These are phyloP conservation scores for Cataglyphis rosenhaueri DNA, from an alignment of 2,888 invertebrate species.

Conservation along the genomic window DNA sequence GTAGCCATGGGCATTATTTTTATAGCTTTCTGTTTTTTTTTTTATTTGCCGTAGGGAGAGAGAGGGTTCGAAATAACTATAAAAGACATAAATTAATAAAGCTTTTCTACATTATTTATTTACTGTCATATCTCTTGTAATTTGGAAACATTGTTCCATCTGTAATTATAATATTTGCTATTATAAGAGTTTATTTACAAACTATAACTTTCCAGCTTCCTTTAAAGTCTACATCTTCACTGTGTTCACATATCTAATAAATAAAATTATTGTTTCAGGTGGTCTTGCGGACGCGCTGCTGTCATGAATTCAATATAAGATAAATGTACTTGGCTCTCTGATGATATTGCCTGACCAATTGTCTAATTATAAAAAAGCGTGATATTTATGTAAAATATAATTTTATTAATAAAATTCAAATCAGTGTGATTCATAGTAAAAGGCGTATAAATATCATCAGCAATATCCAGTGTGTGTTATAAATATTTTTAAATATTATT, in stretches of 20 bases:
- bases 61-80: not conserved
- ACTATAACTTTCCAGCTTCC: no score
- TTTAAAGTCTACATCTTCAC: not conserved
- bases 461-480: not conserved
- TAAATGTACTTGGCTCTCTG: not conserved
- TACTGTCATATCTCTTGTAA: not conserved
- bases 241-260: not conserved
- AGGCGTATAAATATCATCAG: not conserved
- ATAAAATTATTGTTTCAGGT: not conserved
- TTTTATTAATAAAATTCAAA: not conserved
- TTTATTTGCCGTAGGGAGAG: not conserved
- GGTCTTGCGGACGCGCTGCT: not conserved
- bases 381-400: not conserved
- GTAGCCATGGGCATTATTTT: not conserved
- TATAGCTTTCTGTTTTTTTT: not conserved
- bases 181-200: not conserved
- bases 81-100: conserved; percentile 7
- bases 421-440: not conserved
- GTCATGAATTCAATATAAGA: not conserved
- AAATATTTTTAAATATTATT: not conserved
- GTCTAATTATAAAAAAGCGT: not conserved
- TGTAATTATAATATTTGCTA: not conserved
- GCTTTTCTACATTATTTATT: not conserved
- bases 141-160: not conserved
- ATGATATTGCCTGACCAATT: not conserved